phyloP scores from a whole-genome alignment of 2,113 vertebrate genomes.

The Cyphomyrus discorhynchus region DNA sequence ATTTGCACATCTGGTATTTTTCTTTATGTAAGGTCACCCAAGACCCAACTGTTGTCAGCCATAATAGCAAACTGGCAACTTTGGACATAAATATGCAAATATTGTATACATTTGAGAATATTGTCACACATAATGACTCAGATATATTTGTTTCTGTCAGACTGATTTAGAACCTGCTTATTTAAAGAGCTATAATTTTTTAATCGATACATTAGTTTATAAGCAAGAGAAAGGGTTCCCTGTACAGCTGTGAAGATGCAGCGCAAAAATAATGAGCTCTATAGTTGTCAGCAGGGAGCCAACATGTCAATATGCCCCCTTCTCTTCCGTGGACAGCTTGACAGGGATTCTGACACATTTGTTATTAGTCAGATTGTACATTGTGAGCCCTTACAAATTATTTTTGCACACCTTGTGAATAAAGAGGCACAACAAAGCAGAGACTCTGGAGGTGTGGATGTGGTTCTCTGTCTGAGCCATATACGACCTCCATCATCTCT shows the following conservation, averaged over 20 bases:
- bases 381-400: neutral
- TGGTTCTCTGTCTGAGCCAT: neutral
- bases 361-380: conserved; percentile 5
- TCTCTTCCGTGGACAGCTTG: neutral
- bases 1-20: neutral
- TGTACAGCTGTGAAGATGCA: neutral
- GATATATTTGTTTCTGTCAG: conserved; percentile 11
- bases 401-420: neutral
- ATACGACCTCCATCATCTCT: neutral
- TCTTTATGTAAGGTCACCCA: neutral
- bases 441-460: neutral
- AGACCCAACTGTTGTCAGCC: neutral
- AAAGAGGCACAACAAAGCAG: neutral
- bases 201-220: neutral
- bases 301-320: neutral
- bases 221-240: neutral
- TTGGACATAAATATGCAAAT: neutral
- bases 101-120: neutral
- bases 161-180: neutral
- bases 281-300: neutral
- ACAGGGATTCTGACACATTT: neutral
- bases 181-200: conserved; percentile 12
- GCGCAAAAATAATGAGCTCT: neutral
- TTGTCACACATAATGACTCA: neutral
- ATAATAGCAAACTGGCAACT: neutral